Base-by-base conservation (phyloP, 2,797 vertebrate genomes). In the Setipinna tenuifilis region DNA sequence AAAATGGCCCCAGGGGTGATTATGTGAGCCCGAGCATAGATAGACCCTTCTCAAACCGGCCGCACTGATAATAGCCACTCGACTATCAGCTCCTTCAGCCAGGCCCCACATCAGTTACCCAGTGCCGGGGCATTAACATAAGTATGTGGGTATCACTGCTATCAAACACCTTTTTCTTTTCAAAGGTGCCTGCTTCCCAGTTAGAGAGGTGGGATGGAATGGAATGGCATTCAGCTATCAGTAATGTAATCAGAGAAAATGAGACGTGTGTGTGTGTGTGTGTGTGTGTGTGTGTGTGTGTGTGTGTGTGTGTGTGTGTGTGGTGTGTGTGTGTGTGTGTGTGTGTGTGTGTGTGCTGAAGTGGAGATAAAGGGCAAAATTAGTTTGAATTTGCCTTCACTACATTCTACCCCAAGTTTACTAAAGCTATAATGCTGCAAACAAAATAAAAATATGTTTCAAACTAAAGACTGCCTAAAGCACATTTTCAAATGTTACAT, bases 191-290 rank as follows among this genome's bases (percentile, higher is more conserved):
- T 71, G 80, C 84, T 35, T 84, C 84, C 83, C 83, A 85, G 86
- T 83, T 68, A 86, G 84, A 46, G 19, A 89, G 80, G 88, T 50
- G 81, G 62, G 62, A 28, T 65, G 62, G 61, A 65, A 65, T 62
- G 59, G 59, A 62, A 62, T 65, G 89, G 86, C 86, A 90, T 89
- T 90, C 81, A 25, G 48, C 85, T 91, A 92, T 92, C 92, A 90
- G 89, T 90, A 92, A 93, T 93, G 91, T 93, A 92, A 94, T 93
- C 93, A 93, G 94, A 95, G 94, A 94, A 94, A 90, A 87, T 87
- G 83, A 62, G 82, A 31, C 11, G 57, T 16, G 57, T 41, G 35
- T 41, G 35, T 41, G 35, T 41, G 35, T 41, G 35, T 41, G 35
- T 41, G 35, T 41, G 35, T 41, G 2, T 41, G 35, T 41, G 35